These are phyloP conservation scores for Hetaerina americana DNA, from an alignment of 1,140 invertebrate genomes.

Conservation along the genomic window DNA sequence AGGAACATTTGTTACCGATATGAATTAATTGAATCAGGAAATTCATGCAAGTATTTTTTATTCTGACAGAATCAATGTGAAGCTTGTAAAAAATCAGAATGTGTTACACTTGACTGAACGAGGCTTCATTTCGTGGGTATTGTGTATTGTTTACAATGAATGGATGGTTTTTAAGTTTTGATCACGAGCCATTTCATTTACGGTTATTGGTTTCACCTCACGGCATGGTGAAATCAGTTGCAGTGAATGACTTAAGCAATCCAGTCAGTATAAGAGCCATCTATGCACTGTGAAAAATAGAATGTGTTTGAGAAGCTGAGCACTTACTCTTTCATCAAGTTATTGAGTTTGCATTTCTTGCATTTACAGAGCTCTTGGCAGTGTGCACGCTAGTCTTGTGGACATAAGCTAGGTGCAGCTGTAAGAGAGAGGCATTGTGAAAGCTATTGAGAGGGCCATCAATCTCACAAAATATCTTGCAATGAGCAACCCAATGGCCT, in stretches of 20 bases:
- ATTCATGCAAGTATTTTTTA: not conserved
- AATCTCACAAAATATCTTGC: slow-evolving; percentile 1
- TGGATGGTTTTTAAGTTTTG: no score
- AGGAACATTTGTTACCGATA: not conserved
- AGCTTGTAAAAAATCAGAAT: not conserved
- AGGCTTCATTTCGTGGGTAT: no score
- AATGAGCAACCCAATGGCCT: slow-evolving; percentile 1
- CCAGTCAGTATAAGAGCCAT: no score
- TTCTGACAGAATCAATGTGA: not conserved
- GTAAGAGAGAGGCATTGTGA: slow-evolving; percentile 3
- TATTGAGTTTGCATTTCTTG: slow-evolving; percentile 7
- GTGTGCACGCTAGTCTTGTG: slow-evolving; percentile 6
- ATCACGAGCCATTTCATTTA: no score
- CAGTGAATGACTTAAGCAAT: no score
- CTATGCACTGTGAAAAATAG: no score
- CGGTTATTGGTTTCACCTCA: no score
- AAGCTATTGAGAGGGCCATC: not conserved
- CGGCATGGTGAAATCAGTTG: no score
- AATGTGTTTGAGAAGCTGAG: not conserved
- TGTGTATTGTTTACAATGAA: no score
- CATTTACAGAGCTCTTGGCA: slow-evolving; percentile 8
- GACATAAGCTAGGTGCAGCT: slow-evolving; percentile 8
- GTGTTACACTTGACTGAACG: no score
- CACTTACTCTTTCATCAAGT: not conserved
- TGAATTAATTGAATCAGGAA: not conserved